Evolutionary conservation across 2,113 vertebrate species (phyloP), one percentile per base, ranked within the genome.

Genomic region (Rousettus leschenaultii): DNA sequence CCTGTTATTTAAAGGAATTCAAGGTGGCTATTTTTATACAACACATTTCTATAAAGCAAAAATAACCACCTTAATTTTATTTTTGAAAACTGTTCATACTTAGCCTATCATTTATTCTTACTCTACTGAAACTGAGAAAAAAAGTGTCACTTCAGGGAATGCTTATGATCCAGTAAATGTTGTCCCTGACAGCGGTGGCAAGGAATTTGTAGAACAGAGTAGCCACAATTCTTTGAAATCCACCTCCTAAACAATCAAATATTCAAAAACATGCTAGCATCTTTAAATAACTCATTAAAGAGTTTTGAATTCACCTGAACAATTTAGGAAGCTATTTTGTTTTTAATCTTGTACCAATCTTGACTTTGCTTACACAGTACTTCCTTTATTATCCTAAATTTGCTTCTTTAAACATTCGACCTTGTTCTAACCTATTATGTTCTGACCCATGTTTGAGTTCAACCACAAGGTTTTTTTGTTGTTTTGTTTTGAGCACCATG

Each of bases 371-470:
- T 95, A 96, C 48, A 95, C 45, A 94, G 95, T 93, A 91, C 78
- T 97, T 95, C 78, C 77, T 96, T 93, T 96, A 96, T 86, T 87
- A 95, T 96, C 78, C 70, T 97, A 96, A 97, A 94, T 95, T 96
- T 97, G 91, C 86, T 89, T 87, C 74, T 94, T 96, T 84, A 93
- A 97, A 96, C 91, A 94, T 94, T 95, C 33, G 55, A 88, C 55
- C 77, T 92, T 94, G 66, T 95, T 97, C 75, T 96, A 96, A 75
- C 85, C 92, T 96, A 94, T 95, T 94, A 93, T 88, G 59, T 90
- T 96, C 43, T 97, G 87, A 96, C 88, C 94, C 94, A 97, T 16
- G 95, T 96, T 94, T 97, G 88, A 97, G 71, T 96, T 96, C 85
- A 96, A 96, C 91, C 91, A 97, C 94, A 98, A 96, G 65, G 80